Evolutionary conservation across 2,888 invertebrate species (phyloP).

Genomic region (Orgyia antiqua): DNA sequence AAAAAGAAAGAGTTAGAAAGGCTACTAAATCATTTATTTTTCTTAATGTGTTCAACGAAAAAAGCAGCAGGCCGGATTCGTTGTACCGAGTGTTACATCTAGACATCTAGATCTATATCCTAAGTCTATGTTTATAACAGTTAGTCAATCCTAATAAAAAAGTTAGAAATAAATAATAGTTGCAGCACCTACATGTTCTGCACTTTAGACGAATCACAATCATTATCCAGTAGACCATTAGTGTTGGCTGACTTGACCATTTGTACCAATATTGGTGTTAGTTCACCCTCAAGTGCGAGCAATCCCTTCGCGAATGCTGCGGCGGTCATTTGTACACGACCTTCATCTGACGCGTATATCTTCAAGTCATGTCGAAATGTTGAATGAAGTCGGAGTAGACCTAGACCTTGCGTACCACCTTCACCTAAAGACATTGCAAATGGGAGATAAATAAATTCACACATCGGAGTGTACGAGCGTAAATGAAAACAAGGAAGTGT

Average conservation of each 20-base stretch:
- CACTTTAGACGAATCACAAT: conserved; percentile 97
- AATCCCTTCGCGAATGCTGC: conserved; percentile 99
- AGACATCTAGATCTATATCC: no score
- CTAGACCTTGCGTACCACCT: conserved; percentile 96
- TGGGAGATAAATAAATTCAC: neutral
- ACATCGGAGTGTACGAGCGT: no score
- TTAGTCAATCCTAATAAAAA: no score
- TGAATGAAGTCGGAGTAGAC: conserved; percentile 94
- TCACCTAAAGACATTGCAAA: conserved; percentile 78
- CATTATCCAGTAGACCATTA: conserved; percentile 97
- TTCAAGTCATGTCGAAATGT: conserved; percentile 99
- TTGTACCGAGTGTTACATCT: no score
- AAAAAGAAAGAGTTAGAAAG: no score
- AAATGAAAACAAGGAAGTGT: no score
- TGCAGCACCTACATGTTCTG: conserved; percentile 89
- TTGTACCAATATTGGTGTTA: conserved; percentile 98
- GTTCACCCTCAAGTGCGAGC: conserved; percentile 97
- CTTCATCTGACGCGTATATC: conserved; percentile 99
- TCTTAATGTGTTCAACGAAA: no score
- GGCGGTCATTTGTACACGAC: conserved; percentile 99
- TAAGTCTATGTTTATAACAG: no score
- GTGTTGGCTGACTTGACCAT: conserved; percentile 99
- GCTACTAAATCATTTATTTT: no score
- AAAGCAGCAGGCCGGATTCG: no score
- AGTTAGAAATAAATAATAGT: no score